phyloP scores from a whole-genome alignment of 2,113 vertebrate genomes.

The Sus scrofa region T2T-Sscrofa CM000817.6:55729501-55730000 shows the following conservation, averaged over 20 bases:
- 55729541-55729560: constrained; percentile 94
- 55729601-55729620: constrained; percentile 97
- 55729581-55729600: constrained; percentile 95
- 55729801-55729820: background rate
- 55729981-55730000: background rate
- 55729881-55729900: background rate
- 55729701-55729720: background rate
- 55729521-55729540: constrained; percentile 97
- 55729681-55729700: background rate
- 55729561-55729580: constrained; percentile 93
- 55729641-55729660: background rate
- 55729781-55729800: background rate
- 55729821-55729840: background rate
- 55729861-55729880: background rate
- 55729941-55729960: too few relatives aligned
- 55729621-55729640: constrained; percentile 83
- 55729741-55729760: accelerated
- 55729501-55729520: constrained; percentile 91
- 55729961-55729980: accelerated
- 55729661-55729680: accelerated
- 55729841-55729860: background rate
- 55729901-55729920: background rate
- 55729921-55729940: background rate
- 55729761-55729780: accelerated
- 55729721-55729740: too few relatives aligned